Base-by-base conservation (phyloP, 2,113 vertebrate species). In the Phyllopteryx taeniolatus region DNA sequence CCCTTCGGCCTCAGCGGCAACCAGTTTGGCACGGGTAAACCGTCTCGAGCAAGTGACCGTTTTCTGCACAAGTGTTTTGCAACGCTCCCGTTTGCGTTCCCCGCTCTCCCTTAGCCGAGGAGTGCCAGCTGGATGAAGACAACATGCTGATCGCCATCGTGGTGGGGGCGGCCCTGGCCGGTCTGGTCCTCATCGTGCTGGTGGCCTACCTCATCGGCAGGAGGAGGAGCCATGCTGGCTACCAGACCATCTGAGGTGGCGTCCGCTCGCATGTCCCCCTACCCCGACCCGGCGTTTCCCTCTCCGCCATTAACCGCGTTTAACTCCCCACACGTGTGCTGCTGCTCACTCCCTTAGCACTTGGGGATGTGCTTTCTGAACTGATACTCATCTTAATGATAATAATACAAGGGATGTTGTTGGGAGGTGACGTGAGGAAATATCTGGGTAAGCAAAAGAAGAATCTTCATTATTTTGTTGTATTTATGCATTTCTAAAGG, bases 91-190 rank as follows among this genome's bases (percentile, higher is more conserved):
- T 59, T 59, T 49, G 59, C 5, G 27, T 33, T 33, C n/a, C 9
- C 0, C 43, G 27, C n/a, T 9, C 22, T 11, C 10, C 46, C 22
- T 11, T 79, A 99, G 98, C 93, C 85, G 95, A 96, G 87, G 95
- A 97, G 74, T 99, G 98, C 74, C 90, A 91, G 27, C 79, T 94
- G 89, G 98, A 99, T 56, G 94, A 95, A 81, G 95, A 96, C 39
- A 92, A 94, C 89, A 96, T 99, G 96, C 77, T 99, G 91, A 97
- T 99, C 78, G 97, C 98, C 78, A 97, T 99, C 63, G 92, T 98
- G 13, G 98, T 99, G 13, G 98, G 98, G 35, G 96, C 95, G 19
- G 96, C 96, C 27, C 91, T 99, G 39, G 97, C 97, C 0, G 95
- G 95, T 57, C 95, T 99, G 2, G 96, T 99, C 79, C 92, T 98